These are phyloP conservation scores for Panzeria rudis DNA, from an alignment of 2,888 invertebrate genomes.

Conservation along the genomic window DNA sequence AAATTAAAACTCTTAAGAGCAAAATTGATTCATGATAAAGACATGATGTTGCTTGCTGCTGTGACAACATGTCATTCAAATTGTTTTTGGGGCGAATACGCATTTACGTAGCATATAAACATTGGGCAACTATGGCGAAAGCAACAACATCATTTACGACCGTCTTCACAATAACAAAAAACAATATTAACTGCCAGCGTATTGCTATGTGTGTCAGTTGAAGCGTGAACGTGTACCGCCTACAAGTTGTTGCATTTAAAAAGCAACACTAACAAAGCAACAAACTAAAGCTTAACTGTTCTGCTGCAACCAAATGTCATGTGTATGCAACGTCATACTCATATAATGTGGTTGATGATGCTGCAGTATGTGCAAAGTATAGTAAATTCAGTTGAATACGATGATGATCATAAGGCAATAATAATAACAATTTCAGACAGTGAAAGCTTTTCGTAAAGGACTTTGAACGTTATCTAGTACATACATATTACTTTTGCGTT, in stretches of 20 bases:
- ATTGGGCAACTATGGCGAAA: constrained; percentile 38
- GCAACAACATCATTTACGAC: constrained; percentile 18
- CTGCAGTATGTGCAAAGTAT: constrained; percentile 47
- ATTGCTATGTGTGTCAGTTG: constrained; percentile 68
- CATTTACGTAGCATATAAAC: constrained; percentile 57
- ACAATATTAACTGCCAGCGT: constrained; percentile 3
- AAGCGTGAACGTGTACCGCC: constrained; percentile 77
- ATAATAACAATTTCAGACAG: constrained; percentile 35
- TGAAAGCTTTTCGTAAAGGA: constrained; percentile 14
- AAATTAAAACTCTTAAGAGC: background rate
- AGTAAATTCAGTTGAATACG: constrained; percentile 52
- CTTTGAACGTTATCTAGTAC: background rate
- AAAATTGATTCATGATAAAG: constrained; percentile 39
- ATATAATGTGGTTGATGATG: constrained; percentile 48
- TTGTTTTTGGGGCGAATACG: constrained; percentile 41
- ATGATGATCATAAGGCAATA: constrained; percentile 54
- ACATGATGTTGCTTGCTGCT: constrained; percentile 48
- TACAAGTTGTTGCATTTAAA: constrained; percentile 75
- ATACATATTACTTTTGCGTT: background rate
- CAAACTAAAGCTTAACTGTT: constrained; percentile 26
- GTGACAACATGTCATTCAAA: constrained; percentile 56
- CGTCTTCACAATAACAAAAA: constrained; percentile 22
- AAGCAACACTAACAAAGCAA: constrained; percentile 33
- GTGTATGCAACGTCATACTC: constrained; percentile 10
- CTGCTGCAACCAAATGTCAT: constrained; percentile 34